phyloP scores from a whole-genome alignment of 2,797 vertebrate species.

The Siniperca obscura region DNA sequence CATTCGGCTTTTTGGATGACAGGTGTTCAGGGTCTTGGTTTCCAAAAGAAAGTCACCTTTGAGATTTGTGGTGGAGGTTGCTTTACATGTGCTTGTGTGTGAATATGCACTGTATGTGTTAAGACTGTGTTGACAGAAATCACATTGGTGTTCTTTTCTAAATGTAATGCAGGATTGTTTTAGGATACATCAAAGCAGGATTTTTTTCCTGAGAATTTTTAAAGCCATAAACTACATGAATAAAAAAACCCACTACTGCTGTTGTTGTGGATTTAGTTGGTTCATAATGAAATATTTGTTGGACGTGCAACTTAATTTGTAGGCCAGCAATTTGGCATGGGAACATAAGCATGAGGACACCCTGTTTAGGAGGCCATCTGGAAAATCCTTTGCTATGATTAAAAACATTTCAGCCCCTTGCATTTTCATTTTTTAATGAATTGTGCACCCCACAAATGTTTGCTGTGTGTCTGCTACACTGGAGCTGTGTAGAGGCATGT shows the following conservation, averaged over 20 bases:
- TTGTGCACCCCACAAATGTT: conserved; percentile 55
- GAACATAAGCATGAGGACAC: conserved; percentile 58
- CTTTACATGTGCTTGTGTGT: background rate
- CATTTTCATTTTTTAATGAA: conserved; percentile 66
- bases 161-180: conserved; percentile 6
- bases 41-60: background rate
- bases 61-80: background rate
- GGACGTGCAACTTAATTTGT: conserved; percentile 56
- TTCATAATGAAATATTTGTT: conserved; percentile 59
- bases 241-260: conserved; percentile 14
- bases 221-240: conserved; percentile 33
- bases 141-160: conserved; percentile 5
- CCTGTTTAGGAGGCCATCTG: conserved; percentile 71
- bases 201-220: conserved; percentile 7
- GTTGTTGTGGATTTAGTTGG: conserved; percentile 47
- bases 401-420: conserved; percentile 53
- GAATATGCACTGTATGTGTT: background rate
- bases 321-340: conserved; percentile 59
- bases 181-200: conserved; percentile 16
- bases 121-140: background rate
- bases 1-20: conserved; percentile 9
- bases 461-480: conserved; percentile 48
- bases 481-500: conserved; percentile 35
- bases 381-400: conserved; percentile 64
- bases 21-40: conserved; percentile 1